Evolutionary conservation across 2,888 invertebrate genomes (phyloP).

Genomic region (Aromia moschata): DNA sequence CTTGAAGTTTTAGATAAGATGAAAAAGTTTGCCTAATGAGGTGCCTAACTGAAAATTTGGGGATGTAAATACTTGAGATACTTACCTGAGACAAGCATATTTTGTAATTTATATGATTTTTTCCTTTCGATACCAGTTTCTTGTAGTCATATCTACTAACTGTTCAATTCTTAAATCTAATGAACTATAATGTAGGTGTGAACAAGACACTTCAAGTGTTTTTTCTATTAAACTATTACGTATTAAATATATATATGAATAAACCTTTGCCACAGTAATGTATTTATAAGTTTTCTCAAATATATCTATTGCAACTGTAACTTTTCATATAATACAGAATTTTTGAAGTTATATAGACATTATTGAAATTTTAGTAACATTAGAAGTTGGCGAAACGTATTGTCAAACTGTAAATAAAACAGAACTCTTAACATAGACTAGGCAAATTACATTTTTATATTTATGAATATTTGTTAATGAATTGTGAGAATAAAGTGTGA

Average conservation of each 20-base stretch:
- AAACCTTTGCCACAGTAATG: not conserved
- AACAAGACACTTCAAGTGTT: conserved; percentile 2
- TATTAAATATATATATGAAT: conserved; percentile 9
- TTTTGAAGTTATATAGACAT: too few species aligned
- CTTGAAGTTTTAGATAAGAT: not conserved
- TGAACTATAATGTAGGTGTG: not conserved
- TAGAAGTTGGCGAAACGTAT: too few species aligned
- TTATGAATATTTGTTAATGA: conserved; percentile 23
- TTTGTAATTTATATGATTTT: too few species aligned
- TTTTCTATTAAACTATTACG: conserved; percentile 4
- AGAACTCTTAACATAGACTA: conserved; percentile 21
- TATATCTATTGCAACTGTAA: not conserved
- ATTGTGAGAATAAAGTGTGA: conserved; percentile 27
- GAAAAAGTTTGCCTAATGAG: not conserved
- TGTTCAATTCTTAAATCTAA: not conserved
- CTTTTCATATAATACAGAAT: not conserved
- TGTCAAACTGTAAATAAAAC: conserved; percentile 15
- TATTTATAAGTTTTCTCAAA: conserved; percentile 7
- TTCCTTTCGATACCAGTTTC: too few species aligned
- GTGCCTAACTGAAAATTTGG: not conserved
- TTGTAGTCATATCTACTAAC: not conserved
- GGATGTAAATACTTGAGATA: not conserved
- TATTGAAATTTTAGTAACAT: too few species aligned
- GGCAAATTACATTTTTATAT: conserved; percentile 21
- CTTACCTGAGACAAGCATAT: too few species aligned